phyloP scores from a whole-genome alignment of 2,888 invertebrate species.

The Camptogramma bilineatum region DNA sequence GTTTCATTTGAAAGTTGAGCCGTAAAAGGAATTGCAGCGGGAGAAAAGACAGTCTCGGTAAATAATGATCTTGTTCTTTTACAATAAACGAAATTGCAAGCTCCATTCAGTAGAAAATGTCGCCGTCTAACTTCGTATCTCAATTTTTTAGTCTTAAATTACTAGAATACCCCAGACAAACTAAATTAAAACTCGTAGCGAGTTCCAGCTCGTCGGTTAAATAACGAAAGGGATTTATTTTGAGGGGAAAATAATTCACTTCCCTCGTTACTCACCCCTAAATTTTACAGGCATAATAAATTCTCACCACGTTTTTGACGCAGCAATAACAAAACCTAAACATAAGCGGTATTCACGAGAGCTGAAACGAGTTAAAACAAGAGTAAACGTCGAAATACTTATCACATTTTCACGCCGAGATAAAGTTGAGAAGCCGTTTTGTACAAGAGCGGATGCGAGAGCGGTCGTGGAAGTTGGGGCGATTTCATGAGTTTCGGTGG shows the following conservation, averaged over 20 bases:
- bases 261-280: conserved; percentile 21
- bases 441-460: conserved; percentile 2
- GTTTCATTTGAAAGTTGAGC: conserved; percentile 34
- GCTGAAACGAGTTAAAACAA: conserved; percentile 40
- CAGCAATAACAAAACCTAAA: conserved; percentile 43
- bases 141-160: not conserved
- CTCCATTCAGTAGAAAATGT: conserved; percentile 14
- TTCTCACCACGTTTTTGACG: conserved; percentile 41
- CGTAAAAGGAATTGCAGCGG: conserved; percentile 34
- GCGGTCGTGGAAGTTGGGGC: conserved; percentile 4
- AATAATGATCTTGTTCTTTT: conserved; percentile 31
- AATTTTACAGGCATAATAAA: conserved; percentile 35
- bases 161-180: not conserved
- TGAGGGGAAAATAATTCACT: conserved; percentile 26
- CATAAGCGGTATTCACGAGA: conserved; percentile 42
- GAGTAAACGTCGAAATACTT: conserved; percentile 48
- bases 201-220: not conserved
- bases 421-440: conserved; percentile 28
- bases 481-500: not conserved
- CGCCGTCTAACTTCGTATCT: not conserved
- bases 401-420: conserved; percentile 54
- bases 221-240: conserved; percentile 20
- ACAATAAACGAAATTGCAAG: conserved; percentile 28
- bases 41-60: conserved; percentile 23
- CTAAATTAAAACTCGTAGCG: not conserved